Evolutionary conservation across 2,888 invertebrate species (phyloP).

Genomic region (Tinea trinotella): DNA sequence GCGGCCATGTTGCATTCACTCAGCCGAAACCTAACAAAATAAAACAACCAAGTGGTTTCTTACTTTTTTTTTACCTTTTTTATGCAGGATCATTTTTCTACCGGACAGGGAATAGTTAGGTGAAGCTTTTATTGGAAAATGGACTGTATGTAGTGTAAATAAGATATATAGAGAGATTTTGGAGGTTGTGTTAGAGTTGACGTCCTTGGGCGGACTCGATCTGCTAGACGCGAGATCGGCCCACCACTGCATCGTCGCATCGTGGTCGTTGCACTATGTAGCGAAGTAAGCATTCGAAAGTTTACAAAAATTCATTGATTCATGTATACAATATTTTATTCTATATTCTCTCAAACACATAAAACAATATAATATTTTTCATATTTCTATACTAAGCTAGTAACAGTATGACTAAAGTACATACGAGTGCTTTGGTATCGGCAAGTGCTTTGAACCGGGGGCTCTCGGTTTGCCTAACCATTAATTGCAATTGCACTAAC

Average conservation of each 20-base stretch:
- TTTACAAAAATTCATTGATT: constrained; percentile 39
- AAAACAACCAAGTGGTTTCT: constrained; percentile 59
- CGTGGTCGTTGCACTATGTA: constrained; percentile 70
- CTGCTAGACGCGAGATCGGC: constrained; percentile 60
- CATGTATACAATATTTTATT: too few relatives aligned
- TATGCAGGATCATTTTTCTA: constrained; percentile 72
- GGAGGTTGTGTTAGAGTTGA: constrained; percentile 53
- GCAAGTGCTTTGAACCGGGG: too few relatives aligned
- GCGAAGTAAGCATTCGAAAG: constrained; percentile 71
- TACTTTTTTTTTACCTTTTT: constrained; percentile 55
- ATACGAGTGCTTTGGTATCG: too few relatives aligned
- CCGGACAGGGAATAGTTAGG: constrained; percentile 50
- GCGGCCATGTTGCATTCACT: constrained; percentile 64
- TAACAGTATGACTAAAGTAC: too few relatives aligned
- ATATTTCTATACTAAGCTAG: too few relatives aligned
- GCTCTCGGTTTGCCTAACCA: too few relatives aligned
- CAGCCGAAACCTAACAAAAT: constrained; percentile 53
- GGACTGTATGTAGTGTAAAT: constrained; percentile 29
- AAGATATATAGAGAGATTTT: constrained; percentile 32
- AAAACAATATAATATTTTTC: too few relatives aligned
- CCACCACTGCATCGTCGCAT: constrained; percentile 54
- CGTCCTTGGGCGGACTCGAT: constrained; percentile 73
- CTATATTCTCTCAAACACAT: too few relatives aligned
- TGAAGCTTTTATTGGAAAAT: constrained; percentile 28
- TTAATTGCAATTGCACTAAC: too few relatives aligned